Base-by-base conservation (phyloP, 1,140 invertebrate species). In the Drosophila biarmipes region DNA sequence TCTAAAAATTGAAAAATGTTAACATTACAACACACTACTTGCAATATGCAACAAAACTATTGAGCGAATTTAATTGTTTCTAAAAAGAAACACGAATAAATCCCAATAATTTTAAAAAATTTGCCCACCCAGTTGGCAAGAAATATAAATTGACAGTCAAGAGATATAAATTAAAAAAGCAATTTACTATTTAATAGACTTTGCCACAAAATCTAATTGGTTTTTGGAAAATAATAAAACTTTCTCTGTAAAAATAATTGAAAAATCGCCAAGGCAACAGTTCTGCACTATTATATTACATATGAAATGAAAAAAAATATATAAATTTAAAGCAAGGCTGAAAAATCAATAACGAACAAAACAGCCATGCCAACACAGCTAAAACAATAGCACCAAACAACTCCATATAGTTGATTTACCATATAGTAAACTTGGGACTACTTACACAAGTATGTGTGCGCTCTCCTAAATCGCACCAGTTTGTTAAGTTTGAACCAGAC, bases 111-210 rank as follows among this genome's bases (percentile, higher is more conserved):
- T 53, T 40, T 56, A 73, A 61, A 69, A 68, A 49, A 46, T 35
- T 52, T 51, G 38, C 55, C 51, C 29, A 66, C 55, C 11, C 45
- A 55, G 51, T 61, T 62, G 64, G 61, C 73, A 66, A 71, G 43
- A 49, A 66, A 62, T 48, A 73, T 67, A 61, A 43, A 52, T 55
- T 56, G 38, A 35, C 21, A 73, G 40, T 34, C 12, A 43, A 55
- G 51, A 58, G 40, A 61, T 64, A 38, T 40, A 56, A 51, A 72
- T 73, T 84, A 43, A 69, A 58, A 61, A 89, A 89, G 85, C 79
- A 89, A 89, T 89, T 89, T 67, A 77, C 84, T 89, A 89, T 89
- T 68, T 73, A 84, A 89, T 89, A 89, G 79, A 89, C 43, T 71
- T 80, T 73, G 71, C 75, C 52, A 64, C 61, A 56, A 37, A 73